A percentile compares a stretch with the other conserved stretches of the same genome.
Conservation (phyloP, 2,888 invertebrate species). For the Rhagophthalmus giganteus region DNA sequence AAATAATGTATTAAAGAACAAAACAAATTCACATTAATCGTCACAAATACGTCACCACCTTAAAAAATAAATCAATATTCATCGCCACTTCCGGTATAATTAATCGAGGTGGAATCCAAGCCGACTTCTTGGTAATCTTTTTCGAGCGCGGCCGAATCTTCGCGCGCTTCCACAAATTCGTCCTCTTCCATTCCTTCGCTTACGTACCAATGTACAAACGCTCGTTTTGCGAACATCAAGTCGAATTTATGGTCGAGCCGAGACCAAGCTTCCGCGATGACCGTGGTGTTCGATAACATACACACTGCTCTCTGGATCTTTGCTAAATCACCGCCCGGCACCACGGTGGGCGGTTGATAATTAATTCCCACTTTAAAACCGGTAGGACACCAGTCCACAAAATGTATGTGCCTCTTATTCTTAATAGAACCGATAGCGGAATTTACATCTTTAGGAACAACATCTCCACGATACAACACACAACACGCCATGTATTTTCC, state of each 20-base stretch:
- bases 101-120: neutral
- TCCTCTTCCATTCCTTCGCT: conserved; percentile 61
- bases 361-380: too few species aligned
- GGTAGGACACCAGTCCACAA: too few species aligned
- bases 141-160: conserved; percentile 66
- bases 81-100: neutral
- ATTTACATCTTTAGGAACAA: too few species aligned
- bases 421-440: conserved; percentile 58
- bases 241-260: conserved; percentile 70
- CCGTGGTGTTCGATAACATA: conserved; percentile 43
- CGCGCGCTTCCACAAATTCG: conserved; percentile 62
- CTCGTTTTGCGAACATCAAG: conserved; percentile 70
- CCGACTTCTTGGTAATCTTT: conserved; percentile 58
- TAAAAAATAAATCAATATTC: too few species aligned
- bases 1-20: too few species aligned
- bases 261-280: conserved; percentile 37
- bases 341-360: conserved; percentile 62
- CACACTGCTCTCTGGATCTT: conserved; percentile 24
- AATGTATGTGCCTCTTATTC: conserved; percentile 57
- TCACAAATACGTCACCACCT: too few species aligned
- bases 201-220: conserved; percentile 70
- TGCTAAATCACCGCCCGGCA: too few species aligned
- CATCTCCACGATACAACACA: conserved; percentile 57
- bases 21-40: too few species aligned
- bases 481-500: conserved; percentile 58